phyloP scores from a whole-genome alignment of 2,113 vertebrate genomes.

The Nibea albiflora region DNA sequence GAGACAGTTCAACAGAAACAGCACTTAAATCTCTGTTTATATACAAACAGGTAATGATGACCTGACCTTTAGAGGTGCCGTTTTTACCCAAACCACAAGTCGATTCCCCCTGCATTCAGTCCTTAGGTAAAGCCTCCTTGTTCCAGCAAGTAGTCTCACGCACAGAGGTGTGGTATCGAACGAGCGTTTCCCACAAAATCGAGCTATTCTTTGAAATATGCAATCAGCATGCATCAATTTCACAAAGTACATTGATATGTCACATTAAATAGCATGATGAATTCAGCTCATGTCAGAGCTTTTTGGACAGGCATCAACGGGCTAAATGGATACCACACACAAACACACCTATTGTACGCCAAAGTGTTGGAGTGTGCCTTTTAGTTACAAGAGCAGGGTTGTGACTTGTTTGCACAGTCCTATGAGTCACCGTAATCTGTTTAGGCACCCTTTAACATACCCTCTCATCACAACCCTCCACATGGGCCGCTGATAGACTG shows the following conservation, averaged over 20 bases:
- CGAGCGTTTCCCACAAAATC: not conserved
- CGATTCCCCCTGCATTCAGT: not conserved
- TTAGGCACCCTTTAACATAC: conserved; percentile 12
- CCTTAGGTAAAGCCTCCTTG: not conserved
- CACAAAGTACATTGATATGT: not conserved
- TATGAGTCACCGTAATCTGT: conserved; percentile 38
- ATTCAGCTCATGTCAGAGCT: not conserved
- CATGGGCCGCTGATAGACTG: conserved; percentile 45
- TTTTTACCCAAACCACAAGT: not conserved
- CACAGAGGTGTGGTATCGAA: not conserved
- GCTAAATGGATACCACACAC: not conserved
- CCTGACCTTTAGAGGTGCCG: not conserved
- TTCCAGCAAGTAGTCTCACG: not conserved
- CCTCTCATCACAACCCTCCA: conserved; percentile 50
- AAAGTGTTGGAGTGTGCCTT: conserved; percentile 16
- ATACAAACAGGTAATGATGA: not conserved
- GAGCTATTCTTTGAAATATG: not conserved
- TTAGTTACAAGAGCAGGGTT: not conserved
- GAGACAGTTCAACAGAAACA: not conserved
- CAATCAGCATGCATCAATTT: not conserved
- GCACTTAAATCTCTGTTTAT: not conserved
- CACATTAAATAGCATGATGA: not conserved
- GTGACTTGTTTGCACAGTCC: conserved; percentile 23
- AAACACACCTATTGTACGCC: not conserved
- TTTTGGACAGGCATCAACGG: no score